Base-by-base conservation (phyloP, 2,888 invertebrate genomes). In the Alcis repandata region DNA sequence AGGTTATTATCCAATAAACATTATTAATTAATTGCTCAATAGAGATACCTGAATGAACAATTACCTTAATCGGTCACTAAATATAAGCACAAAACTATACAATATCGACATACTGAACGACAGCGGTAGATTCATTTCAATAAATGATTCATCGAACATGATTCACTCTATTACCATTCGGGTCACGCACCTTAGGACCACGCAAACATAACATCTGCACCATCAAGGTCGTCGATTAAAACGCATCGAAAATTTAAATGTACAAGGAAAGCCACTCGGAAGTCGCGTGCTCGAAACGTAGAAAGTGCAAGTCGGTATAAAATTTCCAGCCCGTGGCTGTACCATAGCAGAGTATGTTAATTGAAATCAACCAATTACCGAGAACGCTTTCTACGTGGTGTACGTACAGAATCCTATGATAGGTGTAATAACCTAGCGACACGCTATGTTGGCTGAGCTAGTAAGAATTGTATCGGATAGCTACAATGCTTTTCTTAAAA, bases 231-330 rank as follows among this genome's bases (percentile, higher is more conserved):
- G 79, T 71, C 73, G 53, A 68, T 68, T 72, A 73, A 79, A 78
- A 74, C 83, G 73, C 80, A 82, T 80, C 78, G 72, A 78, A 84
- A 84, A 84, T 82, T 79, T 78, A 83, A 84, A 84, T 79, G 72
- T 20, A 51, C 51, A 75, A 79, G 82, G 80, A 85, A 85, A 86
- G 81, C 79, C 75, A 77, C 72, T 83, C 84, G 84, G 85, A 85
- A 85, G 84, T 86, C 74, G 83, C 87, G 84, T 86, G 82, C 78
- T 81, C 79, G 79, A 78, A 83, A 79, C 77, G 85, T 89, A 89
- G 91, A 91, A 91, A 91, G 90, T 89, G 88, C 83, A 88, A 89
- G 89, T 88, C 77, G 75, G 79, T 79, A 80, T 80, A 78, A 83
- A 87, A 83, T 85, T 83, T 85, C 84, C 85, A 71, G 79, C 72